Evolutionary conservation across 2,888 invertebrate genomes (phyloP).

Genomic region (Acronicta psi): DNA sequence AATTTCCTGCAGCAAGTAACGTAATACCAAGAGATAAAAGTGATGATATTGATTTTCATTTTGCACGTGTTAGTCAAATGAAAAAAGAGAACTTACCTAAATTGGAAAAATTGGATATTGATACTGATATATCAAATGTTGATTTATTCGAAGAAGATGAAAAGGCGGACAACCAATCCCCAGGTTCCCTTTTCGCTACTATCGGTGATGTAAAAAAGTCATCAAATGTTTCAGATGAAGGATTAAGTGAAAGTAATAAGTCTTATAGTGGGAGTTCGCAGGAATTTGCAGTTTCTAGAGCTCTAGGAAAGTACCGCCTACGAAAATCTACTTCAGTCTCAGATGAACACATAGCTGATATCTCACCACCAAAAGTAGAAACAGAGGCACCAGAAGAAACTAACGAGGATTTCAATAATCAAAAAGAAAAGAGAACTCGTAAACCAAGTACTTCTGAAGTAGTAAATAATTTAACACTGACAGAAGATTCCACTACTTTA

Average conservation of each 20-base stretch:
- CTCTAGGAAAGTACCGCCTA: slow-evolving; percentile 93
- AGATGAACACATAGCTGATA: slow-evolving; percentile 91
- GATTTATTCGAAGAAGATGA: slow-evolving; percentile 89
- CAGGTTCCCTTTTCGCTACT: slow-evolving; percentile 92
- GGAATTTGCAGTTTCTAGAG: slow-evolving; percentile 95
- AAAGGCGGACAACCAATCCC: slow-evolving; percentile 90
- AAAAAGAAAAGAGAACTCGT: slow-evolving; percentile 72
- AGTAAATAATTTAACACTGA: slow-evolving; percentile 70
- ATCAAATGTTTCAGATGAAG: slow-evolving; percentile 89
- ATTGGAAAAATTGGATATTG: slow-evolving; percentile 87
- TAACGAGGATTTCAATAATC: slow-evolving; percentile 63
- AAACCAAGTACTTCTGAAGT: slow-evolving; percentile 82
- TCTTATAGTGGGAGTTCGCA: slow-evolving; percentile 91
- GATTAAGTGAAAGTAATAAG: slow-evolving; percentile 86
- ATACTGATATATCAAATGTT: slow-evolving; percentile 89
- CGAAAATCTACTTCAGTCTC: slow-evolving; percentile 92
- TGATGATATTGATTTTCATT: slow-evolving; percentile 86
- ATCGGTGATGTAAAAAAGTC: slow-evolving; percentile 92
- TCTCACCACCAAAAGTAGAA: slow-evolving; percentile 78
- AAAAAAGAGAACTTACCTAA: slow-evolving; percentile 85
- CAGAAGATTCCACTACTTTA: slow-evolving; percentile 85
- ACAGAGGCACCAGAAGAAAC: slow-evolving; percentile 67
- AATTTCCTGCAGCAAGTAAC: slow-evolving; percentile 59
- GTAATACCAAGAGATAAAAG: slow-evolving; percentile 82
- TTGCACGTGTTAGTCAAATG: slow-evolving; percentile 88